phyloP scores from a whole-genome alignment of 2,797 vertebrate genomes.

The Arrhamphus sclerolepis region DNA sequence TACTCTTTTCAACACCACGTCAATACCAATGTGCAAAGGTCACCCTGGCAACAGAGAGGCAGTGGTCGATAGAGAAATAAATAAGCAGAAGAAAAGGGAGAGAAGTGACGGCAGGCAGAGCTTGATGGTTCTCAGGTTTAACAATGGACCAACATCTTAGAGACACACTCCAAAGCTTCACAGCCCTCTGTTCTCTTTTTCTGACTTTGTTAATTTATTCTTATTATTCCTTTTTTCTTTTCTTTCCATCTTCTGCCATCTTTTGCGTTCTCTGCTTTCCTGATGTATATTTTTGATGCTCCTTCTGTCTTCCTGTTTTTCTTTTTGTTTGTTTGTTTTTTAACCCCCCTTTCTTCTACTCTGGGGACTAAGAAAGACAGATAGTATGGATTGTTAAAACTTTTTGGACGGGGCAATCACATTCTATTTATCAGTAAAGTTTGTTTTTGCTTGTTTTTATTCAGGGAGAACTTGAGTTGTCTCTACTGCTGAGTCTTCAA shows the following conservation, averaged over 20 bases:
- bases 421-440: slow-evolving; percentile 43
- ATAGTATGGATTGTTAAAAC: slow-evolving; percentile 42
- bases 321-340: no score
- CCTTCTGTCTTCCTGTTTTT: slow-evolving; percentile 16
- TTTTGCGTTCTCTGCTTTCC: slow-evolving; percentile 17
- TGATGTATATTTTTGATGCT: slow-evolving; percentile 26
- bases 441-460: slow-evolving; percentile 48
- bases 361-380: slow-evolving; percentile 39
- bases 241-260: slow-evolving; percentile 13
- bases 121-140: slow-evolving; percentile 71
- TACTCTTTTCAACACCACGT: slow-evolving; percentile 69
- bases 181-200: no score
- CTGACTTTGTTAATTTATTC: no score
- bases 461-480: slow-evolving; percentile 42
- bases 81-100: slow-evolving; percentile 70
- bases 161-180: slow-evolving; percentile 59
- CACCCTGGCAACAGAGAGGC: slow-evolving; percentile 75
- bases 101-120: slow-evolving; percentile 68
- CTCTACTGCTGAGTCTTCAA: slow-evolving; percentile 48
- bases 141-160: slow-evolving; percentile 67
- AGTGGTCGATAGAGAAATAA: slow-evolving; percentile 74
- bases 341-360: slow-evolving; percentile 10
- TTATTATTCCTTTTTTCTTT: no score
- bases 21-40: slow-evolving; percentile 80
- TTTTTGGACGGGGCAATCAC: slow-evolving; percentile 52